phyloP scores from a whole-genome alignment of 2,888 invertebrate species.

The Drepana falcataria region DNA sequence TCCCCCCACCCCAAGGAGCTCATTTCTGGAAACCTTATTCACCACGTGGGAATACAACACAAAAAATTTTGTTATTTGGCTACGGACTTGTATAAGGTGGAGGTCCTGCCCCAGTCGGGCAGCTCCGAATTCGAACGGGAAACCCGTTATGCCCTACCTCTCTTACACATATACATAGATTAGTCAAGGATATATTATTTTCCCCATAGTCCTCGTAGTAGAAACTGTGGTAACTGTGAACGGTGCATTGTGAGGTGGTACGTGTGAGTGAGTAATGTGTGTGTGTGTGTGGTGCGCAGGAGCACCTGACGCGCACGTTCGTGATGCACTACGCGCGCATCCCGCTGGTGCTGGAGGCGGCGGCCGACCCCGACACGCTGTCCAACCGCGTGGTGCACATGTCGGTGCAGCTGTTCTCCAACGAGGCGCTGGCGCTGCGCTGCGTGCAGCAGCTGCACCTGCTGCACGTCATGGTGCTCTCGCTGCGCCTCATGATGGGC shows the following conservation, averaged over 20 bases:
- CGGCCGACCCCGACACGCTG: slow-evolving; percentile 91
- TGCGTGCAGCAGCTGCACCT: slow-evolving; percentile 95
- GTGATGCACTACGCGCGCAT: slow-evolving; percentile 97
- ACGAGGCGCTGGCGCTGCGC: slow-evolving; percentile 91
- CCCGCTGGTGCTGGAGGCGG: slow-evolving; percentile 92
- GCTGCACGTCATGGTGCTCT: slow-evolving; percentile 96
- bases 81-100: too few species aligned
- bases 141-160: too few species aligned
- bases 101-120: too few species aligned
- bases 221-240: background rate
- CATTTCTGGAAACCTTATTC: too few species aligned
- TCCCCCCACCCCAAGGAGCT: too few species aligned
- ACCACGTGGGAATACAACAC: too few species aligned
- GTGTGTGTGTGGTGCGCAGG: slow-evolving; percentile 63
- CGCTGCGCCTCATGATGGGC: slow-evolving; percentile 91
- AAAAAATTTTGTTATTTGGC: too few species aligned
- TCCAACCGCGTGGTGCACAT: slow-evolving; percentile 98
- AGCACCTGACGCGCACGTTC: slow-evolving; percentile 95
- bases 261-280: too few species aligned
- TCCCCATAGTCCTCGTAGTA: background rate
- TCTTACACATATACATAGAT: too few species aligned
- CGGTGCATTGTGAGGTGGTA: too few species aligned
- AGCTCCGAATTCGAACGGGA: too few species aligned
- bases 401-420: slow-evolving; percentile 97
- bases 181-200: too few species aligned